phyloP scores from a whole-genome alignment of 2,113 vertebrate species.

The Quiscalus mexicanus region DNA sequence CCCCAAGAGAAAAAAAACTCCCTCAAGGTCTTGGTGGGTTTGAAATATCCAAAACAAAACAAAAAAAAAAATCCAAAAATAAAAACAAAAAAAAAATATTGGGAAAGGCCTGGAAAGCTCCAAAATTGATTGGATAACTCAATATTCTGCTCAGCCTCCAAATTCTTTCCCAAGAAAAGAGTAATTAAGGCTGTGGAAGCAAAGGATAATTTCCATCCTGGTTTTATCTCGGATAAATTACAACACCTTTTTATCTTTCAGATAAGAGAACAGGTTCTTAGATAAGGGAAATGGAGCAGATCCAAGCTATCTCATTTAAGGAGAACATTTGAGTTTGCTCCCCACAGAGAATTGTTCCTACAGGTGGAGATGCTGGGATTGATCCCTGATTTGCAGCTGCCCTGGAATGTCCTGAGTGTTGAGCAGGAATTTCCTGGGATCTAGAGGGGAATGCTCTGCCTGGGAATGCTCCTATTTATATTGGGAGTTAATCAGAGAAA shows the following conservation, averaged over 20 bases:
- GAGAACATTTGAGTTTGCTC: not conserved
- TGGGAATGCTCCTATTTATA: not conserved
- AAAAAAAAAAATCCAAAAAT: rapidly evolving
- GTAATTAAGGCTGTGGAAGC: not conserved
- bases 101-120: not conserved
- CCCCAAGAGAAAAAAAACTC: rapidly evolving
- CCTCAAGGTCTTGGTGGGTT: not conserved
- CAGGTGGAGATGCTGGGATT: not conserved
- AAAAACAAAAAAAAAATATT: not conserved
- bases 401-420: not conserved
- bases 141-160: not conserved
- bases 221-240: not conserved
- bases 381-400: not conserved
- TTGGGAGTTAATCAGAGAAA: not conserved
- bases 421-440: not conserved
- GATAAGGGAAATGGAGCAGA: not conserved
- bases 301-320: not conserved
- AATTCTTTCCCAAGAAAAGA: not conserved
- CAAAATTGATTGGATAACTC: not conserved
- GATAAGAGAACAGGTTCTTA: not conserved
- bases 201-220: not conserved
- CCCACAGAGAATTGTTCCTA: not conserved
- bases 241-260: not conserved
- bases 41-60: not conserved
- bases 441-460: no score